Evolutionary conservation across 1,140 invertebrate species (phyloP), one percentile per base, ranked within the genome.

Genomic region (Aporrectodea caliginosa): DNA sequence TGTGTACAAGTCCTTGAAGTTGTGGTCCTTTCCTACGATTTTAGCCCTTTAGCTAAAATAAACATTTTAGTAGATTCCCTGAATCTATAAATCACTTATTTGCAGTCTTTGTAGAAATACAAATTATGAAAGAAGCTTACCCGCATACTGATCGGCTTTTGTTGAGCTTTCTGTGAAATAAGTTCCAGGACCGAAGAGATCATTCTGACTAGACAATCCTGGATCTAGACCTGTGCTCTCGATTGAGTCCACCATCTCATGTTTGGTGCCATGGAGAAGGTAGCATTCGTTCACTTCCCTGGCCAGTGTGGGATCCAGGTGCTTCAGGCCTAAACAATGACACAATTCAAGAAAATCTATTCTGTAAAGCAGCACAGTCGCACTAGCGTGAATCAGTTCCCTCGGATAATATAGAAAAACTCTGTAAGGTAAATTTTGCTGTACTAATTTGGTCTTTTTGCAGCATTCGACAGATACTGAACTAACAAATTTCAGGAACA

Each of bases 61-160:
- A 12, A 30, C 22, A 2, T 12, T 30, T 71, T 31, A 6, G 1
- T 30, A 22, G 22, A 71, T 71, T 71, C 12, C 29, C 29, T 29
- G 29, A 1, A 69, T n/a, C 69, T 2, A 69, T 2, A 69, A 69
- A 69, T 22, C 69, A 69, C 22, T 69, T 69, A 69, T n/a, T n/a
- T 68, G 58, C 14, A 16, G 14, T 14, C 14, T 32, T 74, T 12
- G 16, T 31, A 30, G 27, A 74, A 31, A 12, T 14, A 14, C 2
- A 30, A 34, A 34, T 1, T 33, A 74, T 31, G 31, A 14, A 31
- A 0, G 35, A 31, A 2, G 12, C 2, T 14, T 81, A 84, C 83
- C 83, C 80, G 83, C 78, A 68, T 84, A 84, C 70, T 84, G 83
- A 68, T 84, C 83, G 71, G 83, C 82, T 75, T 84, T 84, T 0